Evolutionary conservation across 2,888 invertebrate species (phyloP), one percentile per base, ranked within the genome.

Genomic region (Nomada ruficornis): DNA sequence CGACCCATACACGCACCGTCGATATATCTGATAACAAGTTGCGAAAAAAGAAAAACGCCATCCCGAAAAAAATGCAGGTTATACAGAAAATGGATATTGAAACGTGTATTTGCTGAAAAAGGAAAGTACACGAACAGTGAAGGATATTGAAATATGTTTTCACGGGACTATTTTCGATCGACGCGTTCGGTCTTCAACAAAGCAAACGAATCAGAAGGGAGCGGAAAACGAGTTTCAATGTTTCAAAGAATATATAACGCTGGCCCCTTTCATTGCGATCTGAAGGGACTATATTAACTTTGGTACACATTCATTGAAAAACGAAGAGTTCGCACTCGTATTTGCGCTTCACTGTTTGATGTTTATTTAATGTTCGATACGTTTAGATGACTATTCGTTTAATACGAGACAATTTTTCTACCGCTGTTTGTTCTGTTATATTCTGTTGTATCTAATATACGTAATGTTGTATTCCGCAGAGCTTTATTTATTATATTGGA

Each of bases 141-240:
- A 36, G 90, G 90, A 91, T 91, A 91, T 91, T 90, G 90, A 90
- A 91, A 91, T 90, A 90, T 90, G 90, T 90, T 91, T 88, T 82
- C 82, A 73, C 82, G 78, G 79, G 85, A 88, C 87, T 86, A 88
- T 90, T 90, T 89, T 90, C 82, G 80, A 86, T 85, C 87, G 79
- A 78, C 78, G 79, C 76, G 80, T 67, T 63, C 72, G 75, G 68
- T 77, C 68, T 76, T 80, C 73, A 80, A 78, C 76, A 77, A 74
- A 76, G 81, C 71, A 85, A 83, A 87, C 83, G 86, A 85, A 87
- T 86, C 84, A 77, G 70, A 50, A 20, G 23, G 47, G 50, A 59
- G 55, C 47, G 74, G 44, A 78, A 75, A 84, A 79, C 70, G 74
- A 77, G 36, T 70, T 71, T 73, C 20, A 15, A 29, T 20, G 15